Percentiles rank a stretch among this genome's conserved stretches.
Evolutionary conservation across 2,888 invertebrate genomes (phyloP).

Genomic region (Conchocele bisecta): DNA sequence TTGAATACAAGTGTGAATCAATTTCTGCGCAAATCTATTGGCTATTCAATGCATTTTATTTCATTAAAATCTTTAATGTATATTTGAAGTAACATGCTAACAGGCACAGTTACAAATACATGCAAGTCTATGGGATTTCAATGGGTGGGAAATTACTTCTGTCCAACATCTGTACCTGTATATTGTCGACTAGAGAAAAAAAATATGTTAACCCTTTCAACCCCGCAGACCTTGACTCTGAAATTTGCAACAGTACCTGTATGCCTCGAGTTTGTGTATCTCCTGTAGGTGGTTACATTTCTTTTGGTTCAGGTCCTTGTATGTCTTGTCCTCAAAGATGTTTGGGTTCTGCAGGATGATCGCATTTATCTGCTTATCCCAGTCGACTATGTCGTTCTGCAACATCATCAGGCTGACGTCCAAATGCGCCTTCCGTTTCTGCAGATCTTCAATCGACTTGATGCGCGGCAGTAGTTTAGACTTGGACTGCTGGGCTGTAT

Average conservation of each 20-base stretch:
- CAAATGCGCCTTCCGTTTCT: conserved; percentile 60
- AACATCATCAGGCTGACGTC: conserved; percentile 59
- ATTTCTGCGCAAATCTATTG: too few relatives aligned
- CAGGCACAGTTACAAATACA: too few relatives aligned
- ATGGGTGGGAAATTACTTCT: too few relatives aligned
- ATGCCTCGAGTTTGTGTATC: conserved; percentile 54
- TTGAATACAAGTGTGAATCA: too few relatives aligned
- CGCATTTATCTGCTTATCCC: conserved; percentile 58
- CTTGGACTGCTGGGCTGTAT: conserved; percentile 12
- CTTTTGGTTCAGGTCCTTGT: conserved; percentile 53
- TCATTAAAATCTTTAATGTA: too few relatives aligned
- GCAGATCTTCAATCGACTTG: conserved; percentile 56
- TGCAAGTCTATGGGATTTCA: too few relatives aligned
- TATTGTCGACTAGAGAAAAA: too few relatives aligned
- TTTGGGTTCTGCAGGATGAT: conserved; percentile 61
- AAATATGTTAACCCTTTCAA: too few relatives aligned
- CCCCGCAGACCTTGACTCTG: too few relatives aligned
- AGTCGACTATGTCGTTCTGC: conserved; percentile 62
- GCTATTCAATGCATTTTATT: too few relatives aligned
- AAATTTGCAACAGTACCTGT: conserved; percentile 13
- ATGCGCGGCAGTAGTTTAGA: conserved; percentile 57
- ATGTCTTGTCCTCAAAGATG: conserved; percentile 67
- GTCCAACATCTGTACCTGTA: too few relatives aligned
- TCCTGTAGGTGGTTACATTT: conserved; percentile 66
- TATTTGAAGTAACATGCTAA: too few relatives aligned